Conservation (phyloP, 2,113 vertebrate genomes). For the Prochilodus magdalenae region DNA sequence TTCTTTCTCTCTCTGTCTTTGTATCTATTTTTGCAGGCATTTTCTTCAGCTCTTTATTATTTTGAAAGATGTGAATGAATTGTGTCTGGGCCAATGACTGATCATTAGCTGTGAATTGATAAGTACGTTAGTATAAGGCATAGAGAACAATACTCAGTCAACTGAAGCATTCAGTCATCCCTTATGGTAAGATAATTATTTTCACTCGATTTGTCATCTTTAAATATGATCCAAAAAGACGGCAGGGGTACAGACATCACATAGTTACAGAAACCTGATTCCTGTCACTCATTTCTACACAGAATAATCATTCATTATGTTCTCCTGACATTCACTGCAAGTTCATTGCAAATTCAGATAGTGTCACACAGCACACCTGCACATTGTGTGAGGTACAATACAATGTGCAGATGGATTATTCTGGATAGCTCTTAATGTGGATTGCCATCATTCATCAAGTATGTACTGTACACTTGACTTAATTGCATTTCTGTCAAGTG, state of each 20-base stretch:
- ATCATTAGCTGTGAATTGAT: background rate
- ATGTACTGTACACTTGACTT: background rate
- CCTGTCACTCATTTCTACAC: background rate
- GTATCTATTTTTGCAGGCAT: background rate
- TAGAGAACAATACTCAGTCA: background rate
- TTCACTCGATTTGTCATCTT: background rate
- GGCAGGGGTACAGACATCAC: background rate
- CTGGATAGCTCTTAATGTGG: background rate
- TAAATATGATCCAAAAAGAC: background rate
- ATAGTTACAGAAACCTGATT: background rate
- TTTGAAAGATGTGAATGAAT: too few relatives aligned
- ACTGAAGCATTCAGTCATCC: too few relatives aligned
- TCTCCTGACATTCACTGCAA: too few relatives aligned
- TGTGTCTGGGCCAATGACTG: too few relatives aligned
- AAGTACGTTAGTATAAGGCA: background rate
- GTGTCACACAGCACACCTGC: background rate
- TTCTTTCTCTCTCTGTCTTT: background rate
- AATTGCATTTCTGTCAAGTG: background rate
- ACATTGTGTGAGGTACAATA: background rate
- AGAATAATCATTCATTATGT: background rate
- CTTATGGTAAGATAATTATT: background rate
- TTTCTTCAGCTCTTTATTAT: too few relatives aligned
- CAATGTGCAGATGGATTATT: constrained; percentile 10
- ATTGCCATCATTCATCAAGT: constrained; percentile 3
- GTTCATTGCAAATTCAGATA: background rate